phyloP scores from a whole-genome alignment of 2,888 invertebrate genomes.

The Arge pagana region DNA sequence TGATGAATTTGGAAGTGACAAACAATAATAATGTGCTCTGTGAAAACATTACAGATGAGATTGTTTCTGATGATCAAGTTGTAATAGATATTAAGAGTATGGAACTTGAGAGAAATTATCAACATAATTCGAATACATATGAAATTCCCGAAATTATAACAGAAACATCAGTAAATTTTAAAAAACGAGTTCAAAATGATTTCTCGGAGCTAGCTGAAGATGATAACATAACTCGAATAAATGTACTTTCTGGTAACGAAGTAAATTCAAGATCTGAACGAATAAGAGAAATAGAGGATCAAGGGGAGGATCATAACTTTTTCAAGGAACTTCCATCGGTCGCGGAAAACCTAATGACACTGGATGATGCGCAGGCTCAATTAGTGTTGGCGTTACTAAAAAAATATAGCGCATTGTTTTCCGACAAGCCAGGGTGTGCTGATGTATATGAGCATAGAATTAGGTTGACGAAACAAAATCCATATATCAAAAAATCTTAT shows the following conservation, averaged over 20 bases:
- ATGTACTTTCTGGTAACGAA: not conserved
- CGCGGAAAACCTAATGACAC: conserved; percentile 5
- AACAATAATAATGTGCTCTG: not conserved
- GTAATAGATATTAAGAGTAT: not conserved
- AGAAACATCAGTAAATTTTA: not conserved
- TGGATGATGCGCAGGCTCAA: not conserved
- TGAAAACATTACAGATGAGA: not conserved
- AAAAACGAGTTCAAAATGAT: not conserved
- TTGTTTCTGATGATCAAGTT: not conserved
- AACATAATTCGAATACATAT: not conserved
- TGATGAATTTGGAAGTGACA: not conserved
- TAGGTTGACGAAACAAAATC: conserved; percentile 31
- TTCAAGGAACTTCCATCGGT: conserved; percentile 1
- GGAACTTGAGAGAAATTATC: not conserved
- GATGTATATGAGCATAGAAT: conserved; percentile 36
- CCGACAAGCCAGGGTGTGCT: conserved; percentile 34
- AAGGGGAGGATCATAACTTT: conserved; percentile 12
- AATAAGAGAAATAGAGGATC: not conserved
- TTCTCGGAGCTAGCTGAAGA: not conserved
- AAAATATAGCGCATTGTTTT: conserved; percentile 29
- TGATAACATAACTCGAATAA: not conserved
- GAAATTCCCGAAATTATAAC: not conserved
- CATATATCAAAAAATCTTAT: conserved; percentile 35
- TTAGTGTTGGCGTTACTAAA: not conserved
- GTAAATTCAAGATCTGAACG: not conserved